Evolutionary conservation across 2,113 vertebrate species (phyloP), one percentile per base, ranked within the genome.

Genomic region (Phrynocephalus versicolor): DNA sequence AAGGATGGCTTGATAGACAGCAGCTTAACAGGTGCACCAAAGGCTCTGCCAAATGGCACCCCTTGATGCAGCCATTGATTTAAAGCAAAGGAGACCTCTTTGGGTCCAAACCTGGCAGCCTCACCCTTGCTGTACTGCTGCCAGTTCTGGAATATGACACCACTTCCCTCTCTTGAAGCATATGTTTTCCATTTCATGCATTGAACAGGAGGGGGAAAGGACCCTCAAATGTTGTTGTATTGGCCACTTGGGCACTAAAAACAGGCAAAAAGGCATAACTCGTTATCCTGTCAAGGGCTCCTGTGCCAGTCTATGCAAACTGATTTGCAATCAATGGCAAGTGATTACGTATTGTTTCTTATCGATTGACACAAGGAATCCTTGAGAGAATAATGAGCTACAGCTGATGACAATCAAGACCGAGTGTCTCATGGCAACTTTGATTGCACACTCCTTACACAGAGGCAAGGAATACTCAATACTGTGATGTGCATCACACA

Each of bases 341-440:
- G 95, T 97, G 96, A 97, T 97, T 97, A 92, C 96, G 60, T 94
- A 96, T 97, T 97, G 97, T 97, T 96, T 96, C 93, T 94, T 92
- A 93, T 95, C 92, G 93, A 96, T 95, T 93, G 94, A 94, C 96
- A 94, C 76, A 80, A 94, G 94, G 96, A 93, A 96, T 94, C 94
- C 95, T 95, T 96, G 95, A 93, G 88, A 88, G 95, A 96, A 96
- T 97, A 97, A 97, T 96, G 95, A 97, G 95, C 94, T 95, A 95
- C 96, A 96, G 96, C 96, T 97, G 96, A 96, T 91, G 95, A 96
- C 96, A 96, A 96, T 96, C 95, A 94, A 94, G 94, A 94, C 96
- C 95, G 95, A 96, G 94, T 96, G 93, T 94, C 93, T 92, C 87
- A 86, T 94, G 93, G 93, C 87, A 73, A 92, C 92, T 92, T 91